Percentiles rank a stretch among this genome's conserved stretches.
These are phyloP conservation scores for Sorex fumeus DNA, from an alignment of 2,113 vertebrate species.

Conservation along the genomic window DNA sequence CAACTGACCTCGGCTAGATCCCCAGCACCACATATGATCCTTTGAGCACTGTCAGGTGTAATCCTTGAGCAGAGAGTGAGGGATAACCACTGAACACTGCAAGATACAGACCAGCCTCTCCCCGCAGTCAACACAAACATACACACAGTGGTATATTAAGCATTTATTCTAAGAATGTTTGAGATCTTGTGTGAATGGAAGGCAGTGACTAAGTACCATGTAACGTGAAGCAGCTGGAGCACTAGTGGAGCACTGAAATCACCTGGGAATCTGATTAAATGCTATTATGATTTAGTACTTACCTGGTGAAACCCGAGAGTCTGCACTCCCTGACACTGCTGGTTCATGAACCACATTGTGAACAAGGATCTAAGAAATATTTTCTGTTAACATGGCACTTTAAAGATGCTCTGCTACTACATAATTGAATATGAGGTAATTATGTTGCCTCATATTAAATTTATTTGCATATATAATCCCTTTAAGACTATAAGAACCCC, in stretches of 20 bases:
- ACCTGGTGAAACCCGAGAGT: not conserved
- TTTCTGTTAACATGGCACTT: not conserved
- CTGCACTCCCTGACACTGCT: not conserved
- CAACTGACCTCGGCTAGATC: too few species aligned
- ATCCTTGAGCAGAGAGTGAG: too few species aligned
- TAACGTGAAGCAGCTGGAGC: not conserved
- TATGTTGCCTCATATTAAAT: conserved; percentile 31
- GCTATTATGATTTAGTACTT: not conserved
- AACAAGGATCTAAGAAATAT: not conserved
- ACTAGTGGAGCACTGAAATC: not conserved
- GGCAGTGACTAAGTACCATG: not conserved
- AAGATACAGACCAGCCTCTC: too few species aligned
- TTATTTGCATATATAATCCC: not conserved
- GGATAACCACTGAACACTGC: too few species aligned
- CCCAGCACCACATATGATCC: too few species aligned
- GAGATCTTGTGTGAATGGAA: conserved; percentile 17
- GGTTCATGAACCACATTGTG: not conserved
- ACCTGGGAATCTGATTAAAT: conserved; percentile 33
- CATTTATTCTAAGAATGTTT: conserved; percentile 60
- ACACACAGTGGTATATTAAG: not conserved
- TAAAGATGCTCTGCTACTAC: not conserved
- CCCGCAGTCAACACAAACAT: too few species aligned
- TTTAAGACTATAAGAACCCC: conserved; percentile 10
- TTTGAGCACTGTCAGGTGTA: too few species aligned
- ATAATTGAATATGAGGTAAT: conserved; percentile 46